Evolutionary conservation across 1,140 invertebrate genomes (phyloP).

Genomic region (Spodoptera frugiperda): DNA sequence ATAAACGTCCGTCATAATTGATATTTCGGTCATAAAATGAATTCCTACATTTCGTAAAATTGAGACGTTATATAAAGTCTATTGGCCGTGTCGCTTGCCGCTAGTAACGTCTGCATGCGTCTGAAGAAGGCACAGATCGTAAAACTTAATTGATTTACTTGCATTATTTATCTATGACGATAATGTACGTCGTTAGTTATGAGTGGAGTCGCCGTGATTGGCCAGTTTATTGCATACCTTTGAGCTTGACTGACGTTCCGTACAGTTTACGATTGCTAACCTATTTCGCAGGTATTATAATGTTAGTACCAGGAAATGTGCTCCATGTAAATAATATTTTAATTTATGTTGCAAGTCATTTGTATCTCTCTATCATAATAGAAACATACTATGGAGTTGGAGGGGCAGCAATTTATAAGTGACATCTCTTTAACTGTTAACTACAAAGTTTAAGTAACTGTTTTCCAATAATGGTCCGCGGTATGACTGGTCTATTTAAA

Average conservation of each 20-base stretch:
- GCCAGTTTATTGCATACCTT: slow-evolving; percentile 48
- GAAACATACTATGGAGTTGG: no score
- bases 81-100: slow-evolving; percentile 36
- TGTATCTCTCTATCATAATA: no score
- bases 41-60: slow-evolving; percentile 32
- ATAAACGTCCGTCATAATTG: slow-evolving; percentile 33
- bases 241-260: slow-evolving; percentile 21
- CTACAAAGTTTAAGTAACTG: no score
- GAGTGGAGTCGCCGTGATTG: slow-evolving; percentile 34
- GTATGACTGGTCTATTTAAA: no score
- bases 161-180: slow-evolving; percentile 60
- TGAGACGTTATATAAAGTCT: slow-evolving; percentile 19
- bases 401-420: no score
- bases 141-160: slow-evolving; percentile 65
- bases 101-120: slow-evolving; percentile 28
- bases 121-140: slow-evolving; percentile 50
- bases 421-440: no score
- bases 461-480: no score
- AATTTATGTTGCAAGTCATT: no score
- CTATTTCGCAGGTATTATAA: slow-evolving; percentile 33
- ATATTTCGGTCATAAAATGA: slow-evolving; percentile 33
- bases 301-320: no score
- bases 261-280: slow-evolving; percentile 27
- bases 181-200: slow-evolving; percentile 56
- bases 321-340: no score